These are phyloP conservation scores for Tortricodes alternella DNA, from an alignment of 2,888 invertebrate species.

Conservation along the genomic window DNA sequence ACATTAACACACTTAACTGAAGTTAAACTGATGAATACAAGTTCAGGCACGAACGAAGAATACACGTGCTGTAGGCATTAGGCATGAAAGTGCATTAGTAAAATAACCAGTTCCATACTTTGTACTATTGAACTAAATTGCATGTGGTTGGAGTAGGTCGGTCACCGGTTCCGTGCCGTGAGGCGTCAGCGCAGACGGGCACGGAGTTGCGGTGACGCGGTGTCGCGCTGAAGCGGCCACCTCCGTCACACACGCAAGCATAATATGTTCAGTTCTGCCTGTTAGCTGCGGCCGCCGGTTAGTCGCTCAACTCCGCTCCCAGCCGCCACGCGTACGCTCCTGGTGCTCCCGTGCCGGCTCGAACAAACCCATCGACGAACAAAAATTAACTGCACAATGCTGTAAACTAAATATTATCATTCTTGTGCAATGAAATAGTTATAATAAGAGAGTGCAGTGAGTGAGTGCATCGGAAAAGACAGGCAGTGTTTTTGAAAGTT, in stretches of 20 bases:
- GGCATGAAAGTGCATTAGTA: constrained; percentile 49
- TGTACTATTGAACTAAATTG: constrained; percentile 47
- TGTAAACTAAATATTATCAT: constrained; percentile 44
- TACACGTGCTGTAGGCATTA: constrained; percentile 21
- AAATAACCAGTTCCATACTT: constrained; percentile 45
- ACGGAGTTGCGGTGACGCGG: background rate
- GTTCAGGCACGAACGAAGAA: too few relatives aligned
- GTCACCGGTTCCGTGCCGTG: constrained; percentile 28
- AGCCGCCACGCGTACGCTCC: constrained; percentile 26
- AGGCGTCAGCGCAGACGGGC: background rate
- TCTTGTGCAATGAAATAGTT: constrained; percentile 39
- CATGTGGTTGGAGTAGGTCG: constrained; percentile 26
- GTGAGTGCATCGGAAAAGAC: constrained; percentile 17
- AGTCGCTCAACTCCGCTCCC: constrained; percentile 13
- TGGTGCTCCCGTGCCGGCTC: constrained; percentile 35
- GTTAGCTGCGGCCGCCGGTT: background rate
- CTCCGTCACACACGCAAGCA: background rate
- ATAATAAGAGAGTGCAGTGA: constrained; percentile 23
- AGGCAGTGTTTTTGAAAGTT: constrained; percentile 33
- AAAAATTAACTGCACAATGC: constrained; percentile 47
- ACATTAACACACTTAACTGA: too few relatives aligned
- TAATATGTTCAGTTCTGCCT: too few relatives aligned
- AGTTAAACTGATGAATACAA: too few relatives aligned
- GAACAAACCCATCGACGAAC: constrained; percentile 38
- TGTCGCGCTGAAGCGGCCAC: too few relatives aligned